Evolutionary conservation across 1,140 invertebrate species (phyloP).

Genomic region (Cepaea nemoralis): DNA sequence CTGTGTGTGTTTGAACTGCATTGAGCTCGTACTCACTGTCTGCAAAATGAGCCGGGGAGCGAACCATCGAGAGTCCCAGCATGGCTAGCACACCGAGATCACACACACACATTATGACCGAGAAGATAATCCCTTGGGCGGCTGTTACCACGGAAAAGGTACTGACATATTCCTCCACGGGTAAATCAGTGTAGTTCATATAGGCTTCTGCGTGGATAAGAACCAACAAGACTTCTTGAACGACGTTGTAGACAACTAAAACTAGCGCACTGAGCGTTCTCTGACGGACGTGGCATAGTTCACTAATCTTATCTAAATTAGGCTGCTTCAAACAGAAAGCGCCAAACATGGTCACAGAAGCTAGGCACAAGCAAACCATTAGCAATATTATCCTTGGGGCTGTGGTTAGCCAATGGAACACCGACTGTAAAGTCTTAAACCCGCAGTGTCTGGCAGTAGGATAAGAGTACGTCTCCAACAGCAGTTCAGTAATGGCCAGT

Average conservation of each 20-base stretch:
- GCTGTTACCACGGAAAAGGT: conserved; percentile 8
- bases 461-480: neutral
- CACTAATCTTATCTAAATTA: neutral
- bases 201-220: conserved; percentile 11
- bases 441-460: conserved; percentile 6
- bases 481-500: neutral
- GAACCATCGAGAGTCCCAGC: neutral
- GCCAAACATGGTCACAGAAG: neutral
- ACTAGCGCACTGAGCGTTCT: neutral
- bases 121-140: conserved; percentile 9
- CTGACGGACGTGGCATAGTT: neutral
- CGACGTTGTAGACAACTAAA: neutral
- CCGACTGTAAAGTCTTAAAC: neutral
- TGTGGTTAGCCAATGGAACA: conserved; percentile 27
- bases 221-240: neutral
- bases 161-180: neutral
- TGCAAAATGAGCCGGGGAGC: neutral
- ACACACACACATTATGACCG: neutral
- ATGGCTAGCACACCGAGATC: neutral
- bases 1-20: neutral
- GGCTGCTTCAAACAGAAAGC: conserved; percentile 14
- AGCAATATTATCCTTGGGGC: conserved; percentile 5
- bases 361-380: neutral
- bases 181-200: conserved; percentile 1
- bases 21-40: neutral